A percentile compares a stretch with the other conserved stretches of the same genome.
phyloP scores from a whole-genome alignment of 2,113 vertebrate genomes.

The Carollia perspicillata region DNA sequence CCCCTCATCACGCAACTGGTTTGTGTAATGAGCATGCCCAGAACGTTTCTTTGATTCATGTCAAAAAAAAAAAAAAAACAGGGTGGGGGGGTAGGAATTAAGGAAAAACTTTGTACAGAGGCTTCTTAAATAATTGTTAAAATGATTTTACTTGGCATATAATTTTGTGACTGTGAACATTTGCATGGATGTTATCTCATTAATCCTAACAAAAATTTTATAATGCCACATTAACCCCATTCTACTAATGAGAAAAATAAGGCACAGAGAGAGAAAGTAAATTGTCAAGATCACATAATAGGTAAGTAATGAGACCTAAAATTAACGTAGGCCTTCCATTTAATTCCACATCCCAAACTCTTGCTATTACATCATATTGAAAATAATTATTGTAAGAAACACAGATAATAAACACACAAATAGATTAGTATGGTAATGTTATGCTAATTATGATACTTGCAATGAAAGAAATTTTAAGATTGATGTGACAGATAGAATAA shows the following conservation, averaged over 20 bases:
- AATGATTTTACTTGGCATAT: neutral
- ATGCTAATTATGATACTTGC: neutral
- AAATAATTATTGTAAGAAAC: neutral
- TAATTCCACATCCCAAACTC: neutral
- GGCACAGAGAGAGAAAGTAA: neutral
- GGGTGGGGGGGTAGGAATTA: too few species aligned
- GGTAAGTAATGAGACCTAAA: neutral
- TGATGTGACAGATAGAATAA: neutral
- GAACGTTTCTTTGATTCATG: neutral
- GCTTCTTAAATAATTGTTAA: neutral
- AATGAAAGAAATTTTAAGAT: neutral
- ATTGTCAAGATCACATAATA: neutral
- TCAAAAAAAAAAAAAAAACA: too few species aligned
- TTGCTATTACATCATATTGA: neutral
- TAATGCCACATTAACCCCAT: neutral
- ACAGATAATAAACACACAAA: neutral
- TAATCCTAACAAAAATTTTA: neutral
- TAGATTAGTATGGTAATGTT: neutral
- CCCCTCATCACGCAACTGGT: too few species aligned
- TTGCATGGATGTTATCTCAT: neutral
- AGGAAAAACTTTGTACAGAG: neutral
- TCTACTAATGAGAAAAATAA: neutral
- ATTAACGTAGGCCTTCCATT: neutral
- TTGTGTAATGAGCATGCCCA: neutral
- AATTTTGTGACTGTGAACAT: neutral